A percentile compares a stretch with the other conserved stretches of the same genome.
Evolutionary conservation across 2,797 vertebrate species (phyloP).

Genomic region (Cynodonichthys magdalenae): DNA sequence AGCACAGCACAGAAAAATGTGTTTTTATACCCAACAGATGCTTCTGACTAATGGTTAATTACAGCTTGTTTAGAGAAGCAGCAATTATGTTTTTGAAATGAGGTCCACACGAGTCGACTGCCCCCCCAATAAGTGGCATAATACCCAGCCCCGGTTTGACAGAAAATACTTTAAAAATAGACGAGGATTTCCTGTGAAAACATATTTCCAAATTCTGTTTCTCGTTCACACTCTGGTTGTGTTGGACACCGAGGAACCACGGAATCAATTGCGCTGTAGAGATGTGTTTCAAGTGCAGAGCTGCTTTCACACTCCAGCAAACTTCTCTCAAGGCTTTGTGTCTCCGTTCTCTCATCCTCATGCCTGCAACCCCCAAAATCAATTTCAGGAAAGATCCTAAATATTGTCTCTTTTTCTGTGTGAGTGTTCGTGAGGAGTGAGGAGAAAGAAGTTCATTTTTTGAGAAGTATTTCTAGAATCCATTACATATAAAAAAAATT

Average conservation of each 20-base stretch:
- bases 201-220: constrained; percentile 46
- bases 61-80: constrained; percentile 72
- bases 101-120: constrained; percentile 67
- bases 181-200: constrained; percentile 60
- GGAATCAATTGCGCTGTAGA: neutral
- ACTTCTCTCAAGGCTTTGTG: neutral
- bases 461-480: neutral
- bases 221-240: neutral
- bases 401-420: neutral
- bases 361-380: constrained; percentile 4
- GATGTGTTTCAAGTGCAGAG: neutral
- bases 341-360: neutral
- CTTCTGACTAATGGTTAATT: constrained; percentile 74
- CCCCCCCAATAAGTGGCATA: constrained; percentile 46
- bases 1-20: constrained; percentile 39
- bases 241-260: too few species aligned
- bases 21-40: constrained; percentile 60
- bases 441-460: too few species aligned
- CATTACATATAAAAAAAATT: neutral
- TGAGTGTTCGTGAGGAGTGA: neutral
- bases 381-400: constrained; percentile 4
- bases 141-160: constrained; percentile 58
- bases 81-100: constrained; percentile 73
- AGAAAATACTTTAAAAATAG: constrained; percentile 29
- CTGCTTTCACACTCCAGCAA: neutral